Conservation (phyloP, 64 coral and sea anemone genomes). For the Dendronephthya gigantea region DNA sequence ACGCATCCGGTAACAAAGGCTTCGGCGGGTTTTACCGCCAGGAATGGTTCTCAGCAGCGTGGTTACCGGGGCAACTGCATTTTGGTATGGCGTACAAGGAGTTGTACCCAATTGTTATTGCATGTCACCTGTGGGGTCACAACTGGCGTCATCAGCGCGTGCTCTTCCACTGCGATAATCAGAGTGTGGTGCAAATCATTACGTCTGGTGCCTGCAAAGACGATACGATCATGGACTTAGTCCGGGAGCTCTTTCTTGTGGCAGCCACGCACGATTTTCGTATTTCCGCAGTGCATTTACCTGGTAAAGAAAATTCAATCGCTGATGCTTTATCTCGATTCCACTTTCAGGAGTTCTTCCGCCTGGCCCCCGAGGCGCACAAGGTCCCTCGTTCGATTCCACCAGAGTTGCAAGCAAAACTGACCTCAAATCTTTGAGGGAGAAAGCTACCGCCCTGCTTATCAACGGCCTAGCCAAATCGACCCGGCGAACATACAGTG, state of each 20-base stretch:
- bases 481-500: conserved; percentile 4
- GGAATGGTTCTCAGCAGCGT: conserved; percentile 16
- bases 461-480: conserved; percentile 23
- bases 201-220: neutral
- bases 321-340: conserved; percentile 23
- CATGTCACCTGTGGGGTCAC: neutral
- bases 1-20: conserved; percentile 1
- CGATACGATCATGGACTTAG: conserved; percentile 11
- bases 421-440: neutral
- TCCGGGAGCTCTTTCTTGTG: conserved; percentile 23
- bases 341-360: neutral
- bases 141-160: neutral
- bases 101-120: neutral
- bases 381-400: neutral
- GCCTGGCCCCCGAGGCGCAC: neutral
- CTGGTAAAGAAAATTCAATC: neutral
- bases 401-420: neutral
- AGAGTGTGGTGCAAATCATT: neutral
- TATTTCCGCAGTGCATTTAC: neutral
- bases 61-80: neutral
- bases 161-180: conserved; percentile 33
- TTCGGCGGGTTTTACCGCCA: conserved; percentile 6
- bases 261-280: conserved; percentile 21
- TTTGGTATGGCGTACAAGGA: conserved; percentile 28
- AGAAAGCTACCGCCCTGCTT: neutral